phyloP scores from a whole-genome alignment of 2,113 vertebrate genomes.

The Oncorhynchus kisutch region DNA sequence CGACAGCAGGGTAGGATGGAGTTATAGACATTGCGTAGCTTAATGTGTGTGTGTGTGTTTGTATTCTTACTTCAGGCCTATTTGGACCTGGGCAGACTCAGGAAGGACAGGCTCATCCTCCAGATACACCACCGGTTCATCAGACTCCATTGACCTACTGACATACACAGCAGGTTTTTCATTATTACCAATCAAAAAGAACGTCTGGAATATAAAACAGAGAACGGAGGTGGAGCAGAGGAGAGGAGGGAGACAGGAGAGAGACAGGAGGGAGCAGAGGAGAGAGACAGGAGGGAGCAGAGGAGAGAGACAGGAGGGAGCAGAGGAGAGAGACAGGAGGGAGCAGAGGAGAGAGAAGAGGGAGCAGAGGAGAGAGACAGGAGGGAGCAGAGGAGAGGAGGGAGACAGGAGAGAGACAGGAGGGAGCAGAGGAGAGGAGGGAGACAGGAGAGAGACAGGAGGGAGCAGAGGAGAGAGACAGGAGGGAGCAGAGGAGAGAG shows the following conservation, averaged over 20 bases:
- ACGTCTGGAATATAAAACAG: background rate
- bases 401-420: too few species aligned
- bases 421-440: too few species aligned
- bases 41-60: slow-evolving; percentile 51
- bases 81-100: slow-evolving; percentile 77
- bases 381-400: too few species aligned
- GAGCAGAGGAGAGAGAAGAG: background rate
- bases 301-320: background rate
- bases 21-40: background rate
- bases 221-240: background rate
- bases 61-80: slow-evolving; percentile 74
- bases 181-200: background rate
- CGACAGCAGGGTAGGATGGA: too few species aligned
- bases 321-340: background rate
- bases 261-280: background rate
- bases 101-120: slow-evolving; percentile 68
- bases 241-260: too few species aligned
- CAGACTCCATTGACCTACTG: slow-evolving; percentile 72
- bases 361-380: too few species aligned
- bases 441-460: too few species aligned
- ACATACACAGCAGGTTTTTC: background rate
- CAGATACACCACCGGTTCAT: slow-evolving; percentile 49
- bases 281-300: background rate
- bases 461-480: too few species aligned
- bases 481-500: too few species aligned